Evolutionary conservation across 2,797 vertebrate species (phyloP), one percentile per base, ranked within the genome.

Genomic region (Squalus acanthias): DNA sequence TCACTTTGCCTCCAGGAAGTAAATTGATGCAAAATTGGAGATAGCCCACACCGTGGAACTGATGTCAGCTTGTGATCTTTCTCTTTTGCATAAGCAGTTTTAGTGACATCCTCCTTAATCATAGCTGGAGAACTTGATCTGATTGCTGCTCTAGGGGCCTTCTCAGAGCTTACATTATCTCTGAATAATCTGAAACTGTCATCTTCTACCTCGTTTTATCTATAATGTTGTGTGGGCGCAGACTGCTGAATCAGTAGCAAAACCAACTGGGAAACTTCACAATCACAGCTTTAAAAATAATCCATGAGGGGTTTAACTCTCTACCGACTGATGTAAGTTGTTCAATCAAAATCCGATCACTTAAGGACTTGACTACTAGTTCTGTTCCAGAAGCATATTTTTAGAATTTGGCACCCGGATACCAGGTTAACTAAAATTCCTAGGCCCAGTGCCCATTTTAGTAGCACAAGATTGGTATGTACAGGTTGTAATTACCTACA

Each of bases 51-150:
- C 93, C 26, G 9, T 53, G 67, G 9, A 24, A 50, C 93, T 72
- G 60, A 22, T 85, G 24, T 95, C 24, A 70, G 93, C 12, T 95
- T 70, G 46, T 95, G 22, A 53, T 53, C 46, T 57, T 95, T 95
- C 65, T 39, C 88, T 15, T 74, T 3, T 26, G 20, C 93, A 70
- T 72, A 72, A 74, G 46, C 69, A 33, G 39, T 95, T 95, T 72
- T 65, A 7, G 10, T 29, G 69, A 53, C 24, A 29, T 72, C 46
- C 50, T 72, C 93, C 93, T 95, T 95, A 72, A 95, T 95, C 69
- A 50, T 74, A 95, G 39, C 22, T 74, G 69, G 39, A 53, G 39
- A 95, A 95, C 67, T 72, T 95, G 39, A 72, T 95, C 93, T 95
- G 93, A 70, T 94, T 67, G n/a, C n/a, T 95, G 93, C 93, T 74